Percentiles rank a stretch among this genome's conserved stretches.
Conservation (phyloP, 2,888 invertebrate species). For the Psylliodes chrysocephalus region DNA sequence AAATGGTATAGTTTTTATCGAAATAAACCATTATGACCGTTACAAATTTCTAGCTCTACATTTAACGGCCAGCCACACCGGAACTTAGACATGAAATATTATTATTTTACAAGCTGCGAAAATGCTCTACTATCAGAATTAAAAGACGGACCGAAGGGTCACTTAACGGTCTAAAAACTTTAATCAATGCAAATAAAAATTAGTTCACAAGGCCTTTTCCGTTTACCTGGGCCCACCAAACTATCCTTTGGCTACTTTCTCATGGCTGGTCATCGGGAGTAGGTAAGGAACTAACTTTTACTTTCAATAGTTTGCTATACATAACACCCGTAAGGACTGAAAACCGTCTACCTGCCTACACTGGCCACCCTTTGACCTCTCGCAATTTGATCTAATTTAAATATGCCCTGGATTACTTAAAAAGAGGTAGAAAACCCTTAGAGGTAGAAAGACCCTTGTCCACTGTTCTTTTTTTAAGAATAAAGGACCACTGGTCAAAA, state of each 20-base stretch:
- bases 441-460: constrained; percentile 44
- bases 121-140: neutral
- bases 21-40: neutral
- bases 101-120: neutral
- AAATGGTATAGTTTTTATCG: too few species aligned
- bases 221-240: constrained; percentile 47
- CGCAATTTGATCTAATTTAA: constrained; percentile 58
- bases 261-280: constrained; percentile 35
- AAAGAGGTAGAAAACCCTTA: constrained; percentile 33
- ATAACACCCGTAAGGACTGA: constrained; percentile 2
- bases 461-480: constrained; percentile 49
- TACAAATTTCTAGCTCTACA: neutral
- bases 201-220: constrained; percentile 51
- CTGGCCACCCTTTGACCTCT: constrained; percentile 55
- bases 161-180: constrained; percentile 24
- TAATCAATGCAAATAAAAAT: constrained; percentile 50
- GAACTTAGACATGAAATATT: neutral
- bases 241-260: constrained; percentile 47
- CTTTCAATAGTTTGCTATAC: constrained; percentile 29
- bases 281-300: constrained; percentile 37
- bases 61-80: neutral
- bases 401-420: constrained; percentile 51
- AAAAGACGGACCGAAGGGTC: constrained; percentile 22
- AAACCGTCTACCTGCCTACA: constrained; percentile 53
- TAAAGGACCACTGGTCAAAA: constrained; percentile 49